Evolutionary conservation across 1,140 invertebrate genomes (phyloP), one percentile per base, ranked within the genome.

Genomic region (Ips typographus): DNA sequence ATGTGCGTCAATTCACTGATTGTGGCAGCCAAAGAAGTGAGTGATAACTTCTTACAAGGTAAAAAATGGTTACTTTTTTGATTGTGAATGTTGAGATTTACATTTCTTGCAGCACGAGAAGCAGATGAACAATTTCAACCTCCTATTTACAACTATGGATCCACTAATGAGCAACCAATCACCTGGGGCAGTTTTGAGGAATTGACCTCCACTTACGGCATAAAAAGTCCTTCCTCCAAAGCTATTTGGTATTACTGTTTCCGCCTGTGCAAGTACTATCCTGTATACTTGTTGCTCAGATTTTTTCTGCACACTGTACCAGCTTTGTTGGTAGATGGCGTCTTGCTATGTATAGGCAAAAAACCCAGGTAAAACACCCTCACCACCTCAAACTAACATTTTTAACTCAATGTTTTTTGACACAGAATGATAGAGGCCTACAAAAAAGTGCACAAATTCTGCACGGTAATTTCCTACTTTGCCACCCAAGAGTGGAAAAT

Each of bases 1-100:
- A 86, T 89, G 69, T 90, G 90, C 2, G 89, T 94, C n/a, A 94
- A 94, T 77, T 87, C 91, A 47, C 84, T 95, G 51, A 88, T 96
- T 47, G 87, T 86, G 1, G 83, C 70, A 38, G 73, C 70, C 81
- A 83, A 62, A 84, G 68, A 75, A 42, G 65, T 76, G 2, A 65
- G 40, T 22, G 59, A 70, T 22, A 51, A 53, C 22, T 76, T 62
- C 61, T 38, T 62, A 55, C 60, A 73, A 63, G 44, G 69, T 67
- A 61, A 42, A 37, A n/a, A 66, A 53, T 5, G 4, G 44, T 5
- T 43, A 8, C 39, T 36, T 8, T 37, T 37, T 38, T 6, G 5
- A 37, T 40, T 58, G 39, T 7, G 6, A 40, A 39, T n/a, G 36
- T 65, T 65, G 47, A 47, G 6, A 22, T 22, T 38, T 52, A 62